phyloP scores from a whole-genome alignment of 2,797 vertebrate species.

The Austrolebias charrua region DNA sequence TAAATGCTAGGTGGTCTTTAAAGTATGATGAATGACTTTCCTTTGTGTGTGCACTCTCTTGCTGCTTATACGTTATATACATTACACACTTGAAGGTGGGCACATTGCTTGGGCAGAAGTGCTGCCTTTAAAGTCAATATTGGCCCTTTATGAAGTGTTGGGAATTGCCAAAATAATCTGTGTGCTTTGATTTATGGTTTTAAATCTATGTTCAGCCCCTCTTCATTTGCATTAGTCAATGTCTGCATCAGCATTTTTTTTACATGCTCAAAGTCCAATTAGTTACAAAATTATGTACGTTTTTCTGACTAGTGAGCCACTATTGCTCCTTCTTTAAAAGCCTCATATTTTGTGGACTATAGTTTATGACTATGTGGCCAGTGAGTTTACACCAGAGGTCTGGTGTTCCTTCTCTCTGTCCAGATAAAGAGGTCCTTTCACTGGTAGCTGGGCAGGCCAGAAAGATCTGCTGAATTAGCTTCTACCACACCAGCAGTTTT shows the following conservation, averaged over 20 bases:
- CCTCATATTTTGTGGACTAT: slow-evolving; percentile 33
- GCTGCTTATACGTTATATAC: slow-evolving; percentile 32
- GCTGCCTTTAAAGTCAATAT: slow-evolving; percentile 69
- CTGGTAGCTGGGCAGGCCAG: slow-evolving; percentile 35
- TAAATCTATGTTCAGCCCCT: slow-evolving; percentile 18
- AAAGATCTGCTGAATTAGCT: slow-evolving; percentile 35
- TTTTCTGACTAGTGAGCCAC: slow-evolving; percentile 31
- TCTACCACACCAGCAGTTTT: slow-evolving; percentile 42
- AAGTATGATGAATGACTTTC: slow-evolving; percentile 41
- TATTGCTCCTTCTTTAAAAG: slow-evolving; percentile 35
- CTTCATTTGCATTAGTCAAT: slow-evolving; percentile 17
- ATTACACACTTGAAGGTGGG: slow-evolving; percentile 41
- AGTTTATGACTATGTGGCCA: slow-evolving; percentile 35
- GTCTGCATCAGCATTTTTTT: slow-evolving; percentile 18
- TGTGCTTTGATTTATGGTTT: slow-evolving; percentile 14
- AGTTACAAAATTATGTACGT: slow-evolving; percentile 14
- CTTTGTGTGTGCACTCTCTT: slow-evolving; percentile 23
- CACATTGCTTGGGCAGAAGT: slow-evolving; percentile 49
- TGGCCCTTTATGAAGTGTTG: slow-evolving; percentile 52
- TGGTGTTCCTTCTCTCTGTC: slow-evolving; percentile 40
- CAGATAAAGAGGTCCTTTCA: slow-evolving; percentile 57
- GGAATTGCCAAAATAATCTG: slow-evolving; percentile 38
- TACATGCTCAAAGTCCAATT: background rate
- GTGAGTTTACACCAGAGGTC: slow-evolving; percentile 42
- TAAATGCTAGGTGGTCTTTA: slow-evolving; percentile 26